Base-by-base conservation (phyloP, 1,140 invertebrate species). In the Eulimnadia texana region DNA sequence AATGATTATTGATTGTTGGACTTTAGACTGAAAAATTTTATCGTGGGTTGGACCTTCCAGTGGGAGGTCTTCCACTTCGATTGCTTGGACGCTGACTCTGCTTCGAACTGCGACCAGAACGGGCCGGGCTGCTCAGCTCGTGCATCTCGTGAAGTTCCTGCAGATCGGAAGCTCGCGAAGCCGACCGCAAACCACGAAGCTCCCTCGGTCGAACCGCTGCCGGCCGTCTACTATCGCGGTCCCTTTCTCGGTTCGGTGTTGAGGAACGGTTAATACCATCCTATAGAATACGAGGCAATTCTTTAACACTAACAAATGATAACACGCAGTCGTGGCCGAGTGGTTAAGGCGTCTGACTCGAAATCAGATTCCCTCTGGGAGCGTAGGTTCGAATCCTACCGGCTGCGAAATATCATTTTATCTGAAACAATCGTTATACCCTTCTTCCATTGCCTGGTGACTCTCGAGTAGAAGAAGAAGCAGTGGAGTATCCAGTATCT, bases 401-500 rank as follows among this genome's bases (percentile, higher is more conserved):
- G n/a, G n/a, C n/a, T n/a, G n/a, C n/a, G n/a, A n/a, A n/a, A n/a
- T n/a, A n/a, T n/a, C n/a, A n/a, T n/a, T n/a, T n/a, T n/a, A n/a
- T n/a, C n/a, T n/a, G n/a, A n/a, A n/a, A n/a, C n/a, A 25, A 20
- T 2, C 13, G 2, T n/a, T 22, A 3, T 24, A 61, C 60, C 50
- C 60, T 66, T 58, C 67, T 60, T 58, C 66, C 67, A 59, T 68
- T 66, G 20, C 62, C 62, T 52, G 20, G 51, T 22, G 60, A 61
- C 53, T 63, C 57, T 16, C 62, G 55, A 20, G 52, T 50, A 11
- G 57, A 58, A 2, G 55, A 59, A 16, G 55, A 63, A 13, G 78
- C 80, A 9, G 81, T 83, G 0, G 80, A 83, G 64, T 82, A 82
- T 20, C 80, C 80, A 0, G 80, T 81, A 61, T 82, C 81, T 67